Percentiles rank a stretch among this genome's conserved stretches.
Evolutionary conservation across 2,797 vertebrate species (phyloP).

Genomic region (Nannoperca australis): DNA sequence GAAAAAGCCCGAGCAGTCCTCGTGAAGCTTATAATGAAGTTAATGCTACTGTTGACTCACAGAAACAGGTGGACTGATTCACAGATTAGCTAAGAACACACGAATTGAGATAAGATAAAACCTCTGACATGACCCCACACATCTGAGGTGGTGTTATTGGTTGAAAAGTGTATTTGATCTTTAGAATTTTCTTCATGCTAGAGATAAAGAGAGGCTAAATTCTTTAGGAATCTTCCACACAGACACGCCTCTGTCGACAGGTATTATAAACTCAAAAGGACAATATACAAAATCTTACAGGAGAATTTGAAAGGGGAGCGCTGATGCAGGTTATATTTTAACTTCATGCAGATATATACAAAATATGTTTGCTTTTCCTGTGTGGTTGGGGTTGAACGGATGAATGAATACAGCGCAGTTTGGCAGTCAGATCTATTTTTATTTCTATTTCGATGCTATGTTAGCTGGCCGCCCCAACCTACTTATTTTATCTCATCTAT

Average conservation of each 20-base stretch:
- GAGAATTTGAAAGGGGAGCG: too few species aligned
- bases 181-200: not conserved
- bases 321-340: too few species aligned
- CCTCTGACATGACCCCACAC: not conserved
- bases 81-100: constrained; percentile 13
- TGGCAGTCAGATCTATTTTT: too few species aligned
- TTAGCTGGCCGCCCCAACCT: not conserved
- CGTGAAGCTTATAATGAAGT: not conserved
- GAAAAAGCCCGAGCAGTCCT: not conserved
- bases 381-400: too few species aligned
- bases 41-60: constrained; percentile 16
- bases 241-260: not conserved
- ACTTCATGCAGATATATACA: not conserved
- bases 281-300: too few species aligned
- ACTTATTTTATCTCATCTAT: not conserved
- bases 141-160: not conserved
- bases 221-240: too few species aligned
- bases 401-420: too few species aligned
- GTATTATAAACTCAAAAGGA: not conserved
- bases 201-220: not conserved
- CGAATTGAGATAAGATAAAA: constrained; percentile 27
- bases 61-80: constrained; percentile 48
- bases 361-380: too few species aligned
- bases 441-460: not conserved
- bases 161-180: not conserved